These are phyloP conservation scores for Caenorhabditis brenneri DNA, from an alignment of 1,140 invertebrate genomes.

Conservation along the genomic window DNA sequence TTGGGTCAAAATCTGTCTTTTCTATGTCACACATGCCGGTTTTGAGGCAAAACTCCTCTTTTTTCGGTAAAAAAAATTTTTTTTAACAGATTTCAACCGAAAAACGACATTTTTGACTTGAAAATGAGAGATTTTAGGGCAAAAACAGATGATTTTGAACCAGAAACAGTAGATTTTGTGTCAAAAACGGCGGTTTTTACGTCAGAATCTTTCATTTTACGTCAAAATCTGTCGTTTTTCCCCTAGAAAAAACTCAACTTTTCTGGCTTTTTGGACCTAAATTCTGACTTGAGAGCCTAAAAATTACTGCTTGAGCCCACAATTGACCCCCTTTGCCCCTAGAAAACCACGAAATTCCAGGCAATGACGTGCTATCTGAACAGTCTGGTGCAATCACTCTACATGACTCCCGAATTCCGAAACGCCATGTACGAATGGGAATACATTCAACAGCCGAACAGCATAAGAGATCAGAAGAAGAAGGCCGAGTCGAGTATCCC, in stretches of 20 bases:
- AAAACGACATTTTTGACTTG: background rate
- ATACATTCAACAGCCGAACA: background rate
- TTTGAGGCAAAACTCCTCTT: background rate
- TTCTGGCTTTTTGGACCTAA: no score
- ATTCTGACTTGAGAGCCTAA: background rate
- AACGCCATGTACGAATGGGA: constrained; percentile 82
- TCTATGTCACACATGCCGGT: no score
- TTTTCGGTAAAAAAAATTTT: background rate
- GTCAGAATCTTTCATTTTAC: background rate
- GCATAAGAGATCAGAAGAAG: constrained; percentile 72
- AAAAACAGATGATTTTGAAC: background rate
- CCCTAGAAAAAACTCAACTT: background rate
- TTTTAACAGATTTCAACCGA: background rate
- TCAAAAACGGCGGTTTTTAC: background rate
- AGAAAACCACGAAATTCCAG: constrained; percentile 48
- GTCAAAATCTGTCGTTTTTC: background rate
- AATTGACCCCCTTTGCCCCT: background rate
- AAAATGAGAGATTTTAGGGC: no score
- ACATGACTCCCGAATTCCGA: constrained; percentile 92
- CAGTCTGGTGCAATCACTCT: constrained; percentile 85
- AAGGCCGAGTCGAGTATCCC: constrained; percentile 77
- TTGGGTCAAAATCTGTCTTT: no score
- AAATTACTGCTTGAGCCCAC: background rate
- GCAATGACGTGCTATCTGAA: constrained; percentile 94
- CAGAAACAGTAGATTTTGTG: background rate